Percentiles rank a stretch among this genome's conserved stretches.
Conservation (phyloP, 1,140 invertebrate species). For the Panulirus ornatus region DNA sequence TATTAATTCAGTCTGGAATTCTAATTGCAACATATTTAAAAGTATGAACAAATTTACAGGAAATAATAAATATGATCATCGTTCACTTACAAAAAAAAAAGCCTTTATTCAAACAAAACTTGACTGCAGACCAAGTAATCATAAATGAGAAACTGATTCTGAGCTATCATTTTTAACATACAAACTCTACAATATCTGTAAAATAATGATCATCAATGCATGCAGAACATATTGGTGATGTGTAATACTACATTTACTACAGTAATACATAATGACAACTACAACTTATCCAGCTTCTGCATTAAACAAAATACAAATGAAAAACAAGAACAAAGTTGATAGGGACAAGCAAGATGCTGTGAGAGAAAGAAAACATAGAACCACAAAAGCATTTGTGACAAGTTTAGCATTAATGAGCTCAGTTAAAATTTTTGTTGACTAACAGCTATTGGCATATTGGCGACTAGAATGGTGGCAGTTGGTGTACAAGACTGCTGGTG, state of each 20-base stretch:
- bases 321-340: background rate
- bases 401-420: slow-evolving; percentile 1
- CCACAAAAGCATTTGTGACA: background rate
- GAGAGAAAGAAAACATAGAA: background rate
- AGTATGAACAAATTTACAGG: too few species aligned
- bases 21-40: too few species aligned
- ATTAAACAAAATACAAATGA: background rate
- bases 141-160: background rate
- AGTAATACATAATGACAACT: background rate
- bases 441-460: background rate
- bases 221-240: background rate
- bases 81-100: too few species aligned
- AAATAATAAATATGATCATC: background rate
- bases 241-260: background rate
- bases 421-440: background rate
- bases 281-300: background rate
- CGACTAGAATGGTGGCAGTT: background rate
- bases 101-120: too few species aligned
- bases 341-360: background rate
- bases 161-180: background rate
- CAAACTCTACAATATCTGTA: background rate
- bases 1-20: too few species aligned
- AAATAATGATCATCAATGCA: background rate
- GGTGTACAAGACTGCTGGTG: too few species aligned
- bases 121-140: background rate